Evolutionary conservation across 2,797 vertebrate species (phyloP), one percentile per base, ranked within the genome.

Genomic region (Chelidonichthys spinosus): DNA sequence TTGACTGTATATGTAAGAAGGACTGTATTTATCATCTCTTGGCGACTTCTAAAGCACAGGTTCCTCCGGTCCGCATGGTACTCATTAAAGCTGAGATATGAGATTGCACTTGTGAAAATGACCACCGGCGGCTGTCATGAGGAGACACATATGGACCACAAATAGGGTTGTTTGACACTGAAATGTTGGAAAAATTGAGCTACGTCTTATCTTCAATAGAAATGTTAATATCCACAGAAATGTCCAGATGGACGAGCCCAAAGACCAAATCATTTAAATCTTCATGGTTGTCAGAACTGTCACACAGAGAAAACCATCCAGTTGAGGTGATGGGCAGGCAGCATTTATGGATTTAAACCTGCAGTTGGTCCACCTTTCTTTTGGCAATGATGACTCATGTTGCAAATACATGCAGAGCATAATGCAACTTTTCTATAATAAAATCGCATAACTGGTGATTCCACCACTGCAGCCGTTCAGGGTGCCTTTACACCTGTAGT

Each of bases 221-320:
- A 25, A 54, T 66, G 61, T 52, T 49, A 25, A 69, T 62, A 52
- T 58, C 7, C 7, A 32, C 6, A 17, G 9, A 6, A 15, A 50
- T 43, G 40, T 40, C 62, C 62, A 67, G 60, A 72, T 40, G 68
- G 54, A 61, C 63, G 9, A 10, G 25, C 55, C 18, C 52, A 36
- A 64, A 32, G 3, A 32, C 25, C 25, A 7, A 65, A 49, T 3
- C 0, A 33, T 43, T 49, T 36, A 9, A 7, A 69, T 49, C 54
- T 42, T 37, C 18, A 42, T 8, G 40, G 10, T 13, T 73, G 73
- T 66, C 64, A 62, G 15, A 56, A 2, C 39, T 65, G 64, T 59
- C 60, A 36, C 4, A 14, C 32, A 6, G 9, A 14, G 35, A 46
- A 61, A 63, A 63, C 4, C 62, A 56, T 2, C 43, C 42, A 13